phyloP scores from a whole-genome alignment of 1,140 invertebrate species.

The Trachelipus rathkii region DNA sequence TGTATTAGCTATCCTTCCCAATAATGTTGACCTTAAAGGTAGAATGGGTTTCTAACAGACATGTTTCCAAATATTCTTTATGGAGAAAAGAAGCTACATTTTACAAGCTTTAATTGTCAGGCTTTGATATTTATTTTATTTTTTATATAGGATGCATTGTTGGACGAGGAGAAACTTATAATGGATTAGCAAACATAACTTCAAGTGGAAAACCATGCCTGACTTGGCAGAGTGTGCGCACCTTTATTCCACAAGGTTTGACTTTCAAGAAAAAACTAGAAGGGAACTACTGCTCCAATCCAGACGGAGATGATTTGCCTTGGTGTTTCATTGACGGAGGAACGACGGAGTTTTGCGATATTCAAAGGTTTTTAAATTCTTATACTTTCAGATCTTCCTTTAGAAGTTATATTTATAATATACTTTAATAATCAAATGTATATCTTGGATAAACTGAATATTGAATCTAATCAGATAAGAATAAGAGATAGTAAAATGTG shows the following conservation, averaged over 20 bases:
- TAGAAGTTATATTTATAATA: too few species aligned
- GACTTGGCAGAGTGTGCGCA: constrained; percentile 24
- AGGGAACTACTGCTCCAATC: constrained; percentile 60
- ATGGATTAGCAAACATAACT: constrained; percentile 56
- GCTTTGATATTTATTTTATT: constrained; percentile 14
- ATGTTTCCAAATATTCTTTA: too few species aligned
- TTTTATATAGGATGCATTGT: constrained; percentile 30
- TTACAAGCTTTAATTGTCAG: too few species aligned
- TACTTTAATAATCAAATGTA: too few species aligned
- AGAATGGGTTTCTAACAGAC: too few species aligned
- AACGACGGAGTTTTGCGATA: constrained; percentile 57
- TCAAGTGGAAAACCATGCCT: constrained; percentile 54
- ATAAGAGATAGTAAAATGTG: too few species aligned
- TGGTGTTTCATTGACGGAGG: constrained; percentile 57
- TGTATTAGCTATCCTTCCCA: too few species aligned
- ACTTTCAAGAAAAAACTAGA: background rate
- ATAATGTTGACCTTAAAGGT: too few species aligned
- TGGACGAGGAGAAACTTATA: constrained; percentile 48
- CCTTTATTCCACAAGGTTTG: background rate
- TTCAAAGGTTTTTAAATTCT: constrained; percentile 52
- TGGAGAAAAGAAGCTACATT: too few species aligned
- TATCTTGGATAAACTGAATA: too few species aligned
- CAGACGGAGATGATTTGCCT: constrained; percentile 52
- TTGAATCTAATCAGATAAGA: too few species aligned
- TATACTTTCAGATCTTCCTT: too few species aligned